These are phyloP conservation scores for Catharus bicknelli DNA, from an alignment of 2,113 vertebrate species.

Conservation along the genomic window DNA sequence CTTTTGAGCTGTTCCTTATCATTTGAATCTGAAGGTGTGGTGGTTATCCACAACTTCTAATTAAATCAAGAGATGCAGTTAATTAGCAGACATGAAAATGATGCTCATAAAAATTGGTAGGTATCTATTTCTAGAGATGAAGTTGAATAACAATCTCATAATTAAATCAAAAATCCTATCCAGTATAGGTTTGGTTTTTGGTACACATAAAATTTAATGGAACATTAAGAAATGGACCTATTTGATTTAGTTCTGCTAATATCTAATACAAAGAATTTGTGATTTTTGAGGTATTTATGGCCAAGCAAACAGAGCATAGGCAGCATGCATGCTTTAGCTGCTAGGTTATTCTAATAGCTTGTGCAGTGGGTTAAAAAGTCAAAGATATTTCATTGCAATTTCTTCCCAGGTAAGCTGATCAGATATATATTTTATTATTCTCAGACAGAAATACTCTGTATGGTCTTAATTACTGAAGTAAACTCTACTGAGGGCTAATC, in stretches of 20 bases:
- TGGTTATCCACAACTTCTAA: not conserved
- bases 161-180: not conserved
- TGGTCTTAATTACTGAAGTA: not conserved
- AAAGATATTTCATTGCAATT: not conserved
- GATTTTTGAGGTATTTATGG: not conserved
- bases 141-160: not conserved
- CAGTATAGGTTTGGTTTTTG: not conserved
- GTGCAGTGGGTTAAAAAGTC: not conserved
- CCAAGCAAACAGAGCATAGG: not conserved
- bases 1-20: not conserved
- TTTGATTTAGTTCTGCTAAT: conserved; percentile 6
- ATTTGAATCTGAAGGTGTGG: not conserved
- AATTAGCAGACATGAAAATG: not conserved
- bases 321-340: not conserved
- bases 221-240: not conserved
- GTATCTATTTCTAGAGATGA: not conserved
- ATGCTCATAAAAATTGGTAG: not conserved
- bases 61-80: not conserved
- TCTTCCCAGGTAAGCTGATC: not conserved
- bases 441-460: not conserved
- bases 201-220: not conserved
- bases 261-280: not conserved
- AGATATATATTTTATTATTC: not conserved
- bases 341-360: not conserved
- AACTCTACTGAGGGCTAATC: not conserved